Evolutionary conservation across 2,113 vertebrate species (phyloP).

Genomic region (Pluvianellus socialis): DNA sequence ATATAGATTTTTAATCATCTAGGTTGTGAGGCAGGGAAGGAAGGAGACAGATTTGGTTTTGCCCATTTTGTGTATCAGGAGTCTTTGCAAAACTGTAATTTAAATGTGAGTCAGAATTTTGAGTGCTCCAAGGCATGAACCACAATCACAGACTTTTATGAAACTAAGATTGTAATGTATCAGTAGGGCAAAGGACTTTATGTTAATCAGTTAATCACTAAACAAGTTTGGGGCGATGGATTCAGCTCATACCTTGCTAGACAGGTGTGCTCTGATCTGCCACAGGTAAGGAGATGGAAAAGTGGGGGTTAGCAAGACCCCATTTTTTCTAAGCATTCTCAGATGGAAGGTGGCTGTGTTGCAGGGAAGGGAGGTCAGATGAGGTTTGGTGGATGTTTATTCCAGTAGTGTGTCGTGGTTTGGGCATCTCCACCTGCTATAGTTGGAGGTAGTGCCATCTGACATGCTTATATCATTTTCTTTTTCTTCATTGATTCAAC

Average conservation of each 20-base stretch:
- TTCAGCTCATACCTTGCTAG: background rate
- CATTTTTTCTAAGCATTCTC: background rate
- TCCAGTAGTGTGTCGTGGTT: background rate
- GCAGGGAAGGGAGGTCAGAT: background rate
- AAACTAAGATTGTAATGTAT: background rate
- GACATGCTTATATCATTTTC: background rate
- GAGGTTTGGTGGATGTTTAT: background rate
- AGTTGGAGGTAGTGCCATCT: background rate
- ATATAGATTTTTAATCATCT: background rate
- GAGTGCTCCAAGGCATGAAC: background rate
- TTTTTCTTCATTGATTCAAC: background rate
- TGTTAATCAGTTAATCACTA: background rate
- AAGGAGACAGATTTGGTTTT: background rate
- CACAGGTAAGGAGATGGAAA: background rate
- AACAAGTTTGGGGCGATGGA: background rate
- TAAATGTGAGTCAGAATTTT: constrained; percentile 12
- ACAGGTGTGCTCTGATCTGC: background rate
- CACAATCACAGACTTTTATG: background rate
- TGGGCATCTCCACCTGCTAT: background rate
- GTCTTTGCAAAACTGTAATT: background rate
- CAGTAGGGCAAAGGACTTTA: background rate
- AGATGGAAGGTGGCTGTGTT: background rate
- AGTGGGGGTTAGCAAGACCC: background rate
- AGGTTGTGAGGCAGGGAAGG: background rate
- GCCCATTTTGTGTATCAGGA: background rate